Evolutionary conservation across 2,888 invertebrate genomes (phyloP).

Genomic region (Dynastes hyllus): DNA sequence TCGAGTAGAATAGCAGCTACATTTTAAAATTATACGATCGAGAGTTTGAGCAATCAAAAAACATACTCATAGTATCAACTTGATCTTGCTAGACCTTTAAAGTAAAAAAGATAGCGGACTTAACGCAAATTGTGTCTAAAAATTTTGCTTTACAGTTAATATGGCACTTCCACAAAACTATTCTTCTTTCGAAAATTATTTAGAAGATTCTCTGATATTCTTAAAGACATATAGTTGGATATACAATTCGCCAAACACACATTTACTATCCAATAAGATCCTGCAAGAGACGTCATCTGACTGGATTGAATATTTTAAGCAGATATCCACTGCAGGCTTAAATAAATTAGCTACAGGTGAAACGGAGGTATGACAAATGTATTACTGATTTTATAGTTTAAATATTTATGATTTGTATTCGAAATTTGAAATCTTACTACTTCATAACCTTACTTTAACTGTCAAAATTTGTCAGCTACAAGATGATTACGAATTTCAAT

Average conservation of each 20-base stretch:
- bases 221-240: constrained; percentile 77
- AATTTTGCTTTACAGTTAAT: constrained; percentile 8
- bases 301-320: constrained; percentile 72
- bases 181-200: constrained; percentile 69
- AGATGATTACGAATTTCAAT: not conserved
- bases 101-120: no score
- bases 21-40: no score
- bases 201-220: constrained; percentile 74
- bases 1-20: no score
- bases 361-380: constrained; percentile 59
- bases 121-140: no score
- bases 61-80: no score
- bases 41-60: no score
- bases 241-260: constrained; percentile 79
- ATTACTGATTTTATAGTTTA: not conserved
- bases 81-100: no score
- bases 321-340: constrained; percentile 69
- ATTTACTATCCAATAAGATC: constrained; percentile 74
- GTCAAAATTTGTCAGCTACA: no score
- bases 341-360: constrained; percentile 70
- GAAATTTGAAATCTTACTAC: no score
- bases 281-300: constrained; percentile 74
- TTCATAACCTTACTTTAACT: no score
- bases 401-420: no score
- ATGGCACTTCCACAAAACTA: constrained; percentile 56